phyloP scores from a whole-genome alignment of 2,113 vertebrate species.

The Oreochromis tanganicae region DNA sequence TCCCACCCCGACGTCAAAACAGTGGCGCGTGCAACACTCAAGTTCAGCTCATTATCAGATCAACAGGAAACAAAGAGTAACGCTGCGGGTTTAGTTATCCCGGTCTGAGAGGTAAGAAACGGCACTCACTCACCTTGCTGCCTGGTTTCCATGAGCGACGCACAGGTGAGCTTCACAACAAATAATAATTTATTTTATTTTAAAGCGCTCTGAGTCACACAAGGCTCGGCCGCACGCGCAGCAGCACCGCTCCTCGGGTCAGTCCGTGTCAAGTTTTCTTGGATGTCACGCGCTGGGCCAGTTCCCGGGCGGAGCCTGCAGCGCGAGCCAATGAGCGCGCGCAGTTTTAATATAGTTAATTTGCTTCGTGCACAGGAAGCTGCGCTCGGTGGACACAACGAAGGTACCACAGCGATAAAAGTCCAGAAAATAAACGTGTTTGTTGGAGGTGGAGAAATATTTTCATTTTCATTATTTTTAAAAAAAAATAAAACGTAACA shows the following conservation, averaged over 20 bases:
- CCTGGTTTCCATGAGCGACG: constrained; percentile 65
- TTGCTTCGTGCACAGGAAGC: neutral
- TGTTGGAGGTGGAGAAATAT: neutral
- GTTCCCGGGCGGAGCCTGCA: constrained; percentile 44
- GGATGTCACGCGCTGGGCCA: constrained; percentile 38
- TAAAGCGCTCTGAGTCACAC: neutral
- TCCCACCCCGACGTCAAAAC: neutral
- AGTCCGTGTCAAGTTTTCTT: neutral
- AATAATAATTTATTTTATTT: neutral
- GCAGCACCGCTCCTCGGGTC: neutral
- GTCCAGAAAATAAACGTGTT: accelerated
- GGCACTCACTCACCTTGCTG: constrained; percentile 67
- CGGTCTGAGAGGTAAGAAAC: neutral
- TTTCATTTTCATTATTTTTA: neutral
- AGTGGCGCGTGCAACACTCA: neutral
- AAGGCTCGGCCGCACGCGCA: neutral
- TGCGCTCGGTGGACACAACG: neutral
- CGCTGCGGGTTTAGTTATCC: neutral
- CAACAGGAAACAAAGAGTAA: neutral
- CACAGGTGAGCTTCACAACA: neutral
- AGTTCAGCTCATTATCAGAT: constrained; percentile 2
- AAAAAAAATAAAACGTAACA: neutral
- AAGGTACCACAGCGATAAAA: neutral
- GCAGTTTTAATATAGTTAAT: neutral
- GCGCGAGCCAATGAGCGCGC: constrained; percentile 7